phyloP scores from a whole-genome alignment of 2,113 vertebrate genomes.

The Otis tarda region DNA sequence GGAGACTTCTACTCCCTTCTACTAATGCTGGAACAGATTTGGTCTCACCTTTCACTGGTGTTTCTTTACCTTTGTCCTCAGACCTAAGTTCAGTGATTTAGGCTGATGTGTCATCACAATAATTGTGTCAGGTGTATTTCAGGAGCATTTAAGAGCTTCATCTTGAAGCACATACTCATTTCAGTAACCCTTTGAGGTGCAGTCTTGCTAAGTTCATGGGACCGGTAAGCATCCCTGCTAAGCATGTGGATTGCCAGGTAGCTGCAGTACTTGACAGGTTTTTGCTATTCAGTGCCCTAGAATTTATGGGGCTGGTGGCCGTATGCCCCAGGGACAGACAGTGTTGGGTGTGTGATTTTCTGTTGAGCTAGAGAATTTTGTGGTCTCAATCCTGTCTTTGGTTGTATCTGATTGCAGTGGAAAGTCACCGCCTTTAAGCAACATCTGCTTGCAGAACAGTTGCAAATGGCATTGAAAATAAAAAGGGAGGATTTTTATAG shows the following conservation, averaged over 20 bases:
- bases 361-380: neutral
- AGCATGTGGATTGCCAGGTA: neutral
- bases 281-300: neutral
- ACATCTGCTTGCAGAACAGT: neutral
- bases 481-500: neutral
- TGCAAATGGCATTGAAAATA: neutral
- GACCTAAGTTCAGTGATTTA: neutral
- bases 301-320: neutral
- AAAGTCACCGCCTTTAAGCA: neutral
- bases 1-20: neutral
- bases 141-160: neutral
- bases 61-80: neutral
- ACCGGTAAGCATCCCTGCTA: neutral
- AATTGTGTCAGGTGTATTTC: neutral
- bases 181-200: neutral
- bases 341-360: neutral
- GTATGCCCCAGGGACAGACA: accelerated
- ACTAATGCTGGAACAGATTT: neutral
- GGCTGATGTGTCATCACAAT: neutral
- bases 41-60: neutral
- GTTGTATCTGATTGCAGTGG: neutral
- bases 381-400: neutral
- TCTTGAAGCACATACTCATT: neutral
- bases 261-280: neutral
- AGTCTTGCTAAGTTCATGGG: neutral